A percentile compares a stretch with the other conserved stretches of the same genome.
These are phyloP conservation scores for Narcine bancroftii DNA, from an alignment of 2,113 vertebrate genomes.

Conservation along the genomic window DNA sequence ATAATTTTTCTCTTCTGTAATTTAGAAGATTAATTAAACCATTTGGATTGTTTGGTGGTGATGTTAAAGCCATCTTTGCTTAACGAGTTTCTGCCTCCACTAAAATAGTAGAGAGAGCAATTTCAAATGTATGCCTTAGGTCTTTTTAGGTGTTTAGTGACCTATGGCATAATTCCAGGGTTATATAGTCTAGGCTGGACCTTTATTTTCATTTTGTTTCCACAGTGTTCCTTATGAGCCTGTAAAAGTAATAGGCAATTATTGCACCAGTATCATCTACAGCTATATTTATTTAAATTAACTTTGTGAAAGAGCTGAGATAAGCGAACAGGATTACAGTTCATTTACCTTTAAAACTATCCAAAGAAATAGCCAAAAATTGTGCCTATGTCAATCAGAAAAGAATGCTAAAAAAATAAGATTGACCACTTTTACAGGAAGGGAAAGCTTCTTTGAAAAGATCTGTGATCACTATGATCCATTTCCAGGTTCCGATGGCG, in stretches of 20 bases:
- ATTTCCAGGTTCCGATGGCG: conserved; percentile 46
- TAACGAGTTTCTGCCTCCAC: not conserved
- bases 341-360: not conserved
- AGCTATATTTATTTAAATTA: conserved; percentile 34
- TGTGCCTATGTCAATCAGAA: not conserved
- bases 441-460: conserved; percentile 16
- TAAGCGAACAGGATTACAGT: not conserved
- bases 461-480: conserved; percentile 47
- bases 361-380: not conserved
- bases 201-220: not conserved
- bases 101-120: not conserved
- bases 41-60: not conserved
- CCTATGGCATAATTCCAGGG: conserved; percentile 1
- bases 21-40: not conserved
- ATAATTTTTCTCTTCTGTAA: not conserved
- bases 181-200: not conserved
- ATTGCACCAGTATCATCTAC: conserved; percentile 10
- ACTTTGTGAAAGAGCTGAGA: conserved; percentile 28
- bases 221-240: not conserved
- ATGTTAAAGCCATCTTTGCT: not conserved
- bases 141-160: conserved; percentile 6
- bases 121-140: not conserved
- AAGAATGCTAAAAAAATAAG: not conserved
- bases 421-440: not conserved
- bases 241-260: conserved; percentile 23